These are phyloP conservation scores for Pseudochirops corinnae DNA, from an alignment of 2,797 vertebrate species.

Conservation along the genomic window DNA sequence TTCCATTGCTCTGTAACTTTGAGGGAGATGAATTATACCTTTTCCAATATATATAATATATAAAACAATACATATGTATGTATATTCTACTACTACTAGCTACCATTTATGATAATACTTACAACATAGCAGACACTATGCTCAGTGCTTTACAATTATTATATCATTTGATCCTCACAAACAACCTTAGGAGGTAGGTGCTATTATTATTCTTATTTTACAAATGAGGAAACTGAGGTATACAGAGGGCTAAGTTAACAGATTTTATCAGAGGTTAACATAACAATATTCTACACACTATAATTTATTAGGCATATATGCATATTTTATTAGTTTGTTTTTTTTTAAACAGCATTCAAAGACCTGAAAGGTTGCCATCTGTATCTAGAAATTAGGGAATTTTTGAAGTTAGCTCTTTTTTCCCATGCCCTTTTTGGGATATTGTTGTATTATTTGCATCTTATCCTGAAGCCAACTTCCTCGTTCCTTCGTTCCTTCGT, in stretches of 20 bases:
- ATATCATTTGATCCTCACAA: neutral
- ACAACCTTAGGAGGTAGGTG: neutral
- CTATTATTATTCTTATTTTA: neutral
- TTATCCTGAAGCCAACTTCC: neutral
- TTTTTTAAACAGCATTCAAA: neutral
- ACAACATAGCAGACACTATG: neutral
- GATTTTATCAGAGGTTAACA: neutral
- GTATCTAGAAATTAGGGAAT: neutral
- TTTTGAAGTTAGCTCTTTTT: neutral
- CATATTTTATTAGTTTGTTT: neutral
- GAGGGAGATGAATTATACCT: neutral
- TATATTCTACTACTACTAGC: neutral
- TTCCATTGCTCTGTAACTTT: neutral
- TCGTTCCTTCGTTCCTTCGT: too few species aligned
- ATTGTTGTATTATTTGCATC: neutral
- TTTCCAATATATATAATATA: neutral
- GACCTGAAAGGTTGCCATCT: neutral
- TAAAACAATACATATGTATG: neutral
- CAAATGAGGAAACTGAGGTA: neutral
- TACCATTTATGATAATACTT: neutral
- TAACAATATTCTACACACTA: neutral
- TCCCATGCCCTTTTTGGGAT: neutral
- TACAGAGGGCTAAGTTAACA: neutral
- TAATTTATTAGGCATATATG: neutral
- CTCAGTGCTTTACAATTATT: neutral